These are phyloP conservation scores for Neoarius graeffei DNA, from an alignment of 2,113 vertebrate species.

Conservation along the genomic window DNA sequence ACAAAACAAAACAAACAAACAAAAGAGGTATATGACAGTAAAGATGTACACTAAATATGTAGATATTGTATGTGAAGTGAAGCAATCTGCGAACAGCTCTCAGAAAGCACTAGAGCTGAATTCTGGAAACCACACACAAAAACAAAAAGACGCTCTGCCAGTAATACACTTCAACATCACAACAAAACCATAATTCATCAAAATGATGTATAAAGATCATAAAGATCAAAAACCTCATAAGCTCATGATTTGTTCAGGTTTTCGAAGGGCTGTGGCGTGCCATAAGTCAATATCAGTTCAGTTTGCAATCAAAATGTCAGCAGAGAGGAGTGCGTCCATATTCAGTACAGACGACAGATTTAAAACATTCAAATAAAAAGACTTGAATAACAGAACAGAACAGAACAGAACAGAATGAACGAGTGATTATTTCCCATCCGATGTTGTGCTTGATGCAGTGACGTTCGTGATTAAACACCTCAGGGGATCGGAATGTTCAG, in stretches of 20 bases:
- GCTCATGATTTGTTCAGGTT: not conserved
- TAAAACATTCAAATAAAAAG: too few relatives aligned
- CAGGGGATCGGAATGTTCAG: not conserved
- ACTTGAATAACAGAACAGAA: not conserved
- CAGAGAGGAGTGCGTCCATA: too few relatives aligned
- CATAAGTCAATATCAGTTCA: too few relatives aligned
- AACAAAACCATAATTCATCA: not conserved
- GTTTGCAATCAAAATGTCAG: too few relatives aligned
- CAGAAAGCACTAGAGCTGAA: not conserved
- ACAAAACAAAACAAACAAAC: not conserved
- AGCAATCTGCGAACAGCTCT: not conserved
- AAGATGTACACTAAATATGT: not conserved
- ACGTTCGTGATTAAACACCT: not conserved
- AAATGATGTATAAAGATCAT: not conserved
- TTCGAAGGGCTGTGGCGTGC: too few relatives aligned
- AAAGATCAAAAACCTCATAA: not conserved
- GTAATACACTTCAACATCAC: not conserved
- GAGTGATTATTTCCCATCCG: not conserved
- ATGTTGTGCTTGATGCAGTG: not conserved
- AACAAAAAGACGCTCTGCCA: not conserved
- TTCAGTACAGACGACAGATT: too few relatives aligned
- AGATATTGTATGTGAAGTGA: not conserved
- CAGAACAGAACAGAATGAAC: not conserved
- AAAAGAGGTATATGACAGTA: too few relatives aligned
- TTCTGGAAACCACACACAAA: not conserved